Evolutionary conservation across 1,140 invertebrate genomes (phyloP), one percentile per base, ranked within the genome.

Genomic region (Sesamia nonagrioides): DNA sequence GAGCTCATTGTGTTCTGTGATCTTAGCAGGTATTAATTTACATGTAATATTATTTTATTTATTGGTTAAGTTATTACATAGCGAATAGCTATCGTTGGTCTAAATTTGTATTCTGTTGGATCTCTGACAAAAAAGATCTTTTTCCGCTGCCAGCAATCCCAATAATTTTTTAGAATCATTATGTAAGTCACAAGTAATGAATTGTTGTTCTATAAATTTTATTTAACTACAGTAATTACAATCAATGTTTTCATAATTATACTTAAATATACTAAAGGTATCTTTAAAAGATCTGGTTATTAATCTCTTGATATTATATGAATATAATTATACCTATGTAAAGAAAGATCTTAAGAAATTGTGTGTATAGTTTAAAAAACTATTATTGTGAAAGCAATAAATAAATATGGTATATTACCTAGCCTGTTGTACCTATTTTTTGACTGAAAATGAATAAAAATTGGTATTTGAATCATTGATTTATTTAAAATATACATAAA

Each of bases 401-500:
- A 73, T 27, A 37, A 27, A 18, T 17, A 1, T 74, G 56, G 18
- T 60, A 45, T 56, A 35, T 35, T 73, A 48, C 42, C 11, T 50
- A 7, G 13, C 1, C 17, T 75, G 58, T 15, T 58, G 1, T 27
- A 27, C 27, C 27, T 27, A 27, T 58, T 56, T 9, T 8, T 37
- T 69, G 42, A 50, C 27, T 27, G 42, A 21, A 45, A 79, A 35
- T 52, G 68, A 74, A 75, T 69, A 33, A 45, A 63, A 15, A 17
- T 18, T n/a, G n/a, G n/a, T 27, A 15, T 17, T 33, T 42, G 72
- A 69, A 68, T 69, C 40, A 66, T 61, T 82, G 68, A 80, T 83
- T 78, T 79, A 85, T 84, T 84, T n/a, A 78, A 82, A 75, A 85
- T 80, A 85, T 81, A 86, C 60, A 85, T 71, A 84, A 77, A 85